Base-by-base conservation (phyloP, 2,113 vertebrate species). In the Patagioenas fasciata region DNA sequence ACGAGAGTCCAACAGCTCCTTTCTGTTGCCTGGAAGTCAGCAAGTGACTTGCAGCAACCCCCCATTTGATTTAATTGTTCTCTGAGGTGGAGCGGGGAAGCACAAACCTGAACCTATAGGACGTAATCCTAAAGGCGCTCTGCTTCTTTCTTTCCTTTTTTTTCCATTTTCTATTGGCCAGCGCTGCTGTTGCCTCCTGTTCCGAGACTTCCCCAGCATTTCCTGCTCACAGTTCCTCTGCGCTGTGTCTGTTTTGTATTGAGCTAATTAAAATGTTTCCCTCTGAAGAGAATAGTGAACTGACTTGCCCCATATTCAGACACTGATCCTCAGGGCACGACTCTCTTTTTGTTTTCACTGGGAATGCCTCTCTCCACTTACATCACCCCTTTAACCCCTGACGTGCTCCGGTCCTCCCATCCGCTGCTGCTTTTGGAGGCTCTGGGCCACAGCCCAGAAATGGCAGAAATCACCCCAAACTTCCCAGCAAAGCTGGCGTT, bases 181-280 rank as follows among this genome's bases (percentile, higher is more conserved):
- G 84, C 70, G 17, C 47, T 34, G 65, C 93, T 9, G 84, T 93
- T 94, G 66, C 96, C 95, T 97, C 95, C 93, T 87, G 94, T 97
- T 96, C 97, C 21, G 96, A 96, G 96, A 89, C 75, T 89, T 93
- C 54, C 60, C 90, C 93, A 92, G 96, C 95, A 96, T 96, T 97
- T 91, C 80, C 85, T 93, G 96, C 97, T 95, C 48, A 15, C 88
- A 96, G 82, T 85, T 93, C 93, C 69, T 91, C 78, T 48, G 80
- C 40, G 66, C 90, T 95, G 88, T 95, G 93, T 96, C 92, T 97
- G 86, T 69, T 97, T 98, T 94, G 94, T 62, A 95, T 96, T 95
- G 61, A 97, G 92, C 95, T 97, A 95, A 97, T 94, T 97, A 97
- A 93, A 88, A 78, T 91, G 64, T 95, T 96, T 94, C 96, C 82